Conservation (phyloP, 2,797 vertebrate genomes). For the Sardinella longiceps region DNA sequence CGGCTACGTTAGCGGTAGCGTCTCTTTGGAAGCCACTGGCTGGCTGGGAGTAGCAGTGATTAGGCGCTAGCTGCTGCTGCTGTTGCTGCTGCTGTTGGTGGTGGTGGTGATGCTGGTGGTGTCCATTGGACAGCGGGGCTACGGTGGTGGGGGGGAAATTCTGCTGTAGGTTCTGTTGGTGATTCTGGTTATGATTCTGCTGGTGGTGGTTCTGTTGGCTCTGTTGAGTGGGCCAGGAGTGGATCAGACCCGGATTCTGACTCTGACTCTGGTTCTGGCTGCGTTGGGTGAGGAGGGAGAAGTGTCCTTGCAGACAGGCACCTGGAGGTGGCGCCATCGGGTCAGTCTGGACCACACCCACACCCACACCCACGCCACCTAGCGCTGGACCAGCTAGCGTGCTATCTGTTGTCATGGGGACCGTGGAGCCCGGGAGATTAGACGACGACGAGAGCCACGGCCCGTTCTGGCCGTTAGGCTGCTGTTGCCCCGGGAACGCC, state of each 20-base stretch:
- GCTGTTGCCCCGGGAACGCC: slow-evolving; percentile 53
- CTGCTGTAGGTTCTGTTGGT: neutral
- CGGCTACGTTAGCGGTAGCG: too few relatives aligned
- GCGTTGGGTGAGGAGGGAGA: slow-evolving; percentile 52
- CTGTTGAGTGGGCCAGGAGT: slow-evolving; percentile 53
- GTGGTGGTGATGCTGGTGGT: too few relatives aligned
- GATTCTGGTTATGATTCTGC: slow-evolving; percentile 13
- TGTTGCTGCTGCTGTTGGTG: too few relatives aligned
- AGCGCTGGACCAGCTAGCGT: too few relatives aligned
- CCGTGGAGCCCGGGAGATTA: slow-evolving; percentile 38
- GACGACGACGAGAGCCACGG: slow-evolving; percentile 61
- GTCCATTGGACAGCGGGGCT: slow-evolving; percentile 40
- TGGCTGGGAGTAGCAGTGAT: slow-evolving; percentile 49
- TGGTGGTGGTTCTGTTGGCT: slow-evolving; percentile 16
- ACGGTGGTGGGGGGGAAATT: too few relatives aligned
- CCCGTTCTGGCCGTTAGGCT: slow-evolving; percentile 45
- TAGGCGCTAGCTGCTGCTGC: slow-evolving; percentile 39
- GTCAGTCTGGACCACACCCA: slow-evolving; percentile 52
- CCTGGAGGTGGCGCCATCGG: slow-evolving; percentile 2
- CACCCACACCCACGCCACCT: too few relatives aligned
- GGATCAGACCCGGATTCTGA: too few relatives aligned
- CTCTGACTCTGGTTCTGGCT: slow-evolving; percentile 42
- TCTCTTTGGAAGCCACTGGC: slow-evolving; percentile 54
- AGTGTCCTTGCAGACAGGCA: slow-evolving; percentile 53
- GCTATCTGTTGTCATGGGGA: slow-evolving; percentile 33